Evolutionary conservation across 1,140 invertebrate genomes (phyloP), one percentile per base, ranked within the genome.

Genomic region (Drosophila arawakana): DNA sequence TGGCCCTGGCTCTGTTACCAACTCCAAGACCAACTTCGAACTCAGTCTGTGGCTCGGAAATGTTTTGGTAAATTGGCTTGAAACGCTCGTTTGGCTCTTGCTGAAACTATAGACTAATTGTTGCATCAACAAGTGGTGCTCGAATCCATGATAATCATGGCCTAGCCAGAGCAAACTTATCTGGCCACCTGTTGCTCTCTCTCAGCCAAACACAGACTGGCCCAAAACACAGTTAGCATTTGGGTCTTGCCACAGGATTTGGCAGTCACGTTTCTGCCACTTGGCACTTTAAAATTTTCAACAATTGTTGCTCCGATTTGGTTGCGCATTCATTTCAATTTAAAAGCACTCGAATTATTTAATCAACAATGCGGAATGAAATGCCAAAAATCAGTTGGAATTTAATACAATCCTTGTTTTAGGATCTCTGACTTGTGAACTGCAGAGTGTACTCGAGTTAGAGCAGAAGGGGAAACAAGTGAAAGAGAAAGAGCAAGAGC

Each of bases 201-300:
- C 41, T 74, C 60, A 73, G 76, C 41, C 72, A 37, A 41, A 37
- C 69, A 60, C 61, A 44, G 62, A 46, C 80, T 69, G 58, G 58
- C 34, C 72, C 66, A 44, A 49, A 15, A 44, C 46, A 25, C 25
- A 34, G 13, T 46, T 61, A 41, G 41, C 35, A 18, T 39, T 9
- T 10, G 11, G 44, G 67, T 57, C 65, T 62, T 54, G 65, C 65
- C 65, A 68, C 79, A 86, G 73, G 76, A 88, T 80, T 77, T 73
- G 81, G 63, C 68, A 84, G 85, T 88, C 84, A 88, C 80, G 84
- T 88, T 88, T 81, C 73, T 88, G 84, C 84, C 84, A 88, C 84
- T 88, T 82, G 84, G 73, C 81, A 84, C 81, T 84, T 76, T 73
- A 70, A 71, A 63, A 37, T 55, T 49, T 54, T 69, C 25, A 30